Evolutionary conservation across 2,113 vertebrate genomes (phyloP), one percentile per base, ranked within the genome.

Genomic region (Perca flavescens): DNA sequence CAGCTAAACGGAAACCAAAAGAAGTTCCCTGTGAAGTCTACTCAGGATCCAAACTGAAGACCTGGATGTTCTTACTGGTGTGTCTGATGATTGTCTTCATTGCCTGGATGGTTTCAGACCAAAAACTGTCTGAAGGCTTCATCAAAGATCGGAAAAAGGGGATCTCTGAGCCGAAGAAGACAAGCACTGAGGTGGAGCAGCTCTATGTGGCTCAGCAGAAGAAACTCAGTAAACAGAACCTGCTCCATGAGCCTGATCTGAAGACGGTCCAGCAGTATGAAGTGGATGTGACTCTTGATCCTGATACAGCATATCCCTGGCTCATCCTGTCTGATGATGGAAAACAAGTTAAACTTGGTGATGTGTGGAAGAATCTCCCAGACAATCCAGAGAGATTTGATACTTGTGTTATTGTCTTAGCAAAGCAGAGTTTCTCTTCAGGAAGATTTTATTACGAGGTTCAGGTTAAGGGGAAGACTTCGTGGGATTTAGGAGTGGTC

Each of bases 381-480:
- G 5, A 57, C 22, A 57, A 67, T 17, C 28, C 15, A 34, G 15
- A 17, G 31, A 61, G 58, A 61, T 61, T 61, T 17, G 28, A 61
- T 19, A 10, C 6, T 6, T 40, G 34, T 40, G 4, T 6, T 40
- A 19, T 5, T 36, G 61, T 63, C 52, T 70, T 70, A 15, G 19
- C 31, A 34, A 12, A 36, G 46, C 65, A 52, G 16, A 52, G 46
- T 67, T 67, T 49, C 47, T 49, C 12, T 15, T 7, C 2, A 3
- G 52, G 52, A n/a, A 54, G 52, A 21, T 54, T 54, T 53, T 70
- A 70, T 34, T 70, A 5, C 14, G 68, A 70, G 68, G 68, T 70
- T 70, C 34, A 71, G 68, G 68, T 72, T 43, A 58, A 57, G 47
- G 69, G 34, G n/a, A 72, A 73, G 40, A 58, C 22, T 60, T 1